Percentiles rank a stretch among this genome's conserved stretches.
Conservation (phyloP, 2,113 vertebrate species). For the Tricholaema leucomelas region DNA sequence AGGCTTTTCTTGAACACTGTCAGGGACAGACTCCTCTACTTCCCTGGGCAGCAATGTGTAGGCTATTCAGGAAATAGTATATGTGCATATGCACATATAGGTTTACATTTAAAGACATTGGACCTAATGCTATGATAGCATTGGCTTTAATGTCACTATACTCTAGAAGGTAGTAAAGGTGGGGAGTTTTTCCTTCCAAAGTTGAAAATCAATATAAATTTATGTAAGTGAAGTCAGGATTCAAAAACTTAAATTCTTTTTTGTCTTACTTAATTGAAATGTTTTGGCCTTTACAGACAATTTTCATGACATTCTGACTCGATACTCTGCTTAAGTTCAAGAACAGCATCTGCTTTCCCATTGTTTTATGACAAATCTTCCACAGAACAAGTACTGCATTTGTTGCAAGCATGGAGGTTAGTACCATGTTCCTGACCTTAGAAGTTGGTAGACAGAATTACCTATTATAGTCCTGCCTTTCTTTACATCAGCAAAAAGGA, state of each 20-base stretch:
- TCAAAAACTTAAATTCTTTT: background rate
- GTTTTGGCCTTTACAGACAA: background rate
- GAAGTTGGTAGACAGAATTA: background rate
- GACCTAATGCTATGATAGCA: background rate
- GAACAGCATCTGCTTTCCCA: background rate
- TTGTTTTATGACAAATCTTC: constrained; percentile 1
- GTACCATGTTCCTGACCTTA: background rate
- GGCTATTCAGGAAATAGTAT: background rate
- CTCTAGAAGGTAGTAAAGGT: background rate
- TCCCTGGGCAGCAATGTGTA: background rate
- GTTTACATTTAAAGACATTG: background rate
- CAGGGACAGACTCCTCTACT: too few species aligned
- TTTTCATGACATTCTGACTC: background rate
- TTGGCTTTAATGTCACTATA: background rate
- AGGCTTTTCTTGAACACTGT: too few species aligned
- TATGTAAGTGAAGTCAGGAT: background rate
- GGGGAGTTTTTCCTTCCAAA: background rate
- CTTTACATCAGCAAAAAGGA: background rate
- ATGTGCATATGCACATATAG: background rate
- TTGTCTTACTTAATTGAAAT: background rate
- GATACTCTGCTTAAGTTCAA: background rate
- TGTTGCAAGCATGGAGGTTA: background rate
- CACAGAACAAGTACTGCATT: background rate
- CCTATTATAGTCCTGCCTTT: background rate
- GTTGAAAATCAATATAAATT: background rate